Conservation (phyloP, 2,888 invertebrate genomes). For the Cheilosia soror region DNA sequence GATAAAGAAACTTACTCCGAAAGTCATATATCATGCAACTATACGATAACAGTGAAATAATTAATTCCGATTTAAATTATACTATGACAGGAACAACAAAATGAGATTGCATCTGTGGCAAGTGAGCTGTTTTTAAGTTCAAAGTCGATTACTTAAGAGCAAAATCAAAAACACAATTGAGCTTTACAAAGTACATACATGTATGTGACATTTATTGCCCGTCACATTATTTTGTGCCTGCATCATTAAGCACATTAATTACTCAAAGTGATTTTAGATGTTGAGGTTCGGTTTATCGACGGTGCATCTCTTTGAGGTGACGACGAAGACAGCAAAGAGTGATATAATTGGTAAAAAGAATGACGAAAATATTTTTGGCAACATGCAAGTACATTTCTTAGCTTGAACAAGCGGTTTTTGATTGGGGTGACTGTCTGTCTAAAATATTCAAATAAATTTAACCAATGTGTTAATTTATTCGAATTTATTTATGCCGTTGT, state of each 20-base stretch:
- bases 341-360: constrained; percentile 1
- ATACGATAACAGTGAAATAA: no score
- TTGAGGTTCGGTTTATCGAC: not conserved
- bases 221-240: constrained; percentile 23
- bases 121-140: no score
- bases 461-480: constrained; percentile 20
- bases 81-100: no score
- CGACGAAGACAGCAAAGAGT: not conserved
- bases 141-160: no score
- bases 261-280: constrained; percentile 34
- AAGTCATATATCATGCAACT: no score
- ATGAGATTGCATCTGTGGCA: no score
- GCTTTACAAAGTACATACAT: not conserved
- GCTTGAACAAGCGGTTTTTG: constrained; percentile 3
- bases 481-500: not conserved
- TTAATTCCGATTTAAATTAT: no score
- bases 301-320: constrained; percentile 14
- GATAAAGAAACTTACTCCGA: no score
- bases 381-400: not conserved
- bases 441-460: constrained; percentile 23
- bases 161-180: not conserved
- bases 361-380: constrained; percentile 20
- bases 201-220: constrained; percentile 6
- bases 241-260: constrained; percentile 63
- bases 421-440: constrained; percentile 19